Percentiles rank a stretch among this genome's conserved stretches.
Conservation (phyloP, 1,140 invertebrate genomes). For the Brachionus asplanchnoidis region DNA sequence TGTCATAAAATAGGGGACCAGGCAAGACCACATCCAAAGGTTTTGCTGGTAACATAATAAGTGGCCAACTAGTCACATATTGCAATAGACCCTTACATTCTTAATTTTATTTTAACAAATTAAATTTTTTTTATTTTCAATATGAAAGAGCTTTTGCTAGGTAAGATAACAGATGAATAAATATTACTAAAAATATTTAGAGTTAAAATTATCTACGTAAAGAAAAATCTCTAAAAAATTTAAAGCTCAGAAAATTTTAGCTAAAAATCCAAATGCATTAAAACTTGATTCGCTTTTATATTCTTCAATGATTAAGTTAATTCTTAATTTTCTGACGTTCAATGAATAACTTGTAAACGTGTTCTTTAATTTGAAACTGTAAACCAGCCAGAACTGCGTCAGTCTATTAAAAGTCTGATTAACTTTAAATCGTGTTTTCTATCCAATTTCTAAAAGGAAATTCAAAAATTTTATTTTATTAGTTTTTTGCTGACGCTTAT, state of each 20-base stretch:
- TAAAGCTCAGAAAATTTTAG: not conserved
- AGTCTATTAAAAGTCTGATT: conserved; percentile 2
- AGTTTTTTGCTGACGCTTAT: not conserved
- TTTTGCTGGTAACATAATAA: too few relatives aligned
- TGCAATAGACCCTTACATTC: too few relatives aligned
- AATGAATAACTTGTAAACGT: not conserved
- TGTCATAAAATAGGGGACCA: too few relatives aligned
- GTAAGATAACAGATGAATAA: too few relatives aligned
- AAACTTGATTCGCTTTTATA: not conserved
- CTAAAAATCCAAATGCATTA: not conserved
- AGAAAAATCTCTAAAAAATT: not conserved
- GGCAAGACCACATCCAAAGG: too few relatives aligned
- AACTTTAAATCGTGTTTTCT: not conserved
- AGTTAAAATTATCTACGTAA: not conserved
- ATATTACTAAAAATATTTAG: too few relatives aligned
- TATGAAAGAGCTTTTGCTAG: too few relatives aligned
- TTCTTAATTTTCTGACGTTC: not conserved
- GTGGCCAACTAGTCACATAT: too few relatives aligned
- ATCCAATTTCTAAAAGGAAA: not conserved
- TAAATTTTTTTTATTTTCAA: too few relatives aligned
- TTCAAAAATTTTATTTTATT: not conserved
- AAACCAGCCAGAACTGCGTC: not conserved
- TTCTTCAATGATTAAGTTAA: not conserved
- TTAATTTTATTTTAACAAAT: too few relatives aligned
- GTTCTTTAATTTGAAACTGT: not conserved